Conservation (phyloP, 2,797 vertebrate genomes). For the Fundulus diaphanus region DNA sequence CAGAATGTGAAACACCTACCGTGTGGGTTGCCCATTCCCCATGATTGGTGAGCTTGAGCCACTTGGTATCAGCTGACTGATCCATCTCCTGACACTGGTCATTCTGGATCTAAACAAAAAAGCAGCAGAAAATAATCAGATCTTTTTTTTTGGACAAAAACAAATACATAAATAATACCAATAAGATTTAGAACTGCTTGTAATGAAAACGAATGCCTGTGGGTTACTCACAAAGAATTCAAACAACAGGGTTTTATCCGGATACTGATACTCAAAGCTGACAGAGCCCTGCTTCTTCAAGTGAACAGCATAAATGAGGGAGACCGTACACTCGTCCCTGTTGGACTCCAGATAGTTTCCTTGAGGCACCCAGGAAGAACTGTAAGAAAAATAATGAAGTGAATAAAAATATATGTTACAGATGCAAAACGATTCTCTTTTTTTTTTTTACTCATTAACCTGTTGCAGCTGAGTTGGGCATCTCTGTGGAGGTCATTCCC, state of each 20-base stretch:
- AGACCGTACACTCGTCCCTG: constrained; percentile 94
- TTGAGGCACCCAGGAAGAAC: constrained; percentile 93
- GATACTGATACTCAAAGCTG: constrained; percentile 96
- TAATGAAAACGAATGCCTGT: neutral
- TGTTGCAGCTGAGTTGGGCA: constrained; percentile 85
- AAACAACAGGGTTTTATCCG: constrained; percentile 97
- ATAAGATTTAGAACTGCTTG: neutral
- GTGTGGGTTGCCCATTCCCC: constrained; percentile 93
- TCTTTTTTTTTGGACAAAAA: neutral
- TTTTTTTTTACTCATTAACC: constrained; percentile 71
- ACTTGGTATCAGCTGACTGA: constrained; percentile 86
- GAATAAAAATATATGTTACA: neutral
- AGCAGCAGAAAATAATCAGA: neutral
- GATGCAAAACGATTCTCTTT: neutral
- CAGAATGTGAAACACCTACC: constrained; percentile 63
- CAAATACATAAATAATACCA: neutral
- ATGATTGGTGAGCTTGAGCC: constrained; percentile 90
- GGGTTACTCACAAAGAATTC: constrained; percentile 94
- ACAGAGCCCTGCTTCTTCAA: constrained; percentile 95
- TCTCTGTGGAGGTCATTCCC: constrained; percentile 79
- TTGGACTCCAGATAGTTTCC: constrained; percentile 96
- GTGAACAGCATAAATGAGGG: constrained; percentile 96
- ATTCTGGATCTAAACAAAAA: constrained; percentile 90
- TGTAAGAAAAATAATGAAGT: constrained; percentile 57
- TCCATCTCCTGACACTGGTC: constrained; percentile 98